phyloP scores from a whole-genome alignment of 2,113 vertebrate genomes.

The Vanacampus margaritifer region DNA sequence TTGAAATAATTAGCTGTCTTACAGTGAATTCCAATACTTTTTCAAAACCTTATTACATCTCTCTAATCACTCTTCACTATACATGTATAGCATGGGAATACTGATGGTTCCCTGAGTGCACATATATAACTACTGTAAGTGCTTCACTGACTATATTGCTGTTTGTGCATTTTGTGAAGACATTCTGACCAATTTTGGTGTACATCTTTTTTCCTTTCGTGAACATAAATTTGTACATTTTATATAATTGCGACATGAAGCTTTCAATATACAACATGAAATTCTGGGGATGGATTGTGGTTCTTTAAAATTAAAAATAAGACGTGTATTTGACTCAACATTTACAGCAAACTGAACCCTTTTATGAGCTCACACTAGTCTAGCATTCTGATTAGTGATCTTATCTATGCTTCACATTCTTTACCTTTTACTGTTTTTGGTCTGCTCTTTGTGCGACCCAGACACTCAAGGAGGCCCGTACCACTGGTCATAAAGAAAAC shows the following conservation, averaged over 20 bases:
- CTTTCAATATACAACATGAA: not conserved
- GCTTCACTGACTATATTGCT: slow-evolving; percentile 34
- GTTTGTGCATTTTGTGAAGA: not conserved
- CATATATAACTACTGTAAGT: slow-evolving; percentile 21
- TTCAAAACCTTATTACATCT: slow-evolving; percentile 37
- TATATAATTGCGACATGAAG: not conserved
- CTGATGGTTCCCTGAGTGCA: slow-evolving; percentile 23
- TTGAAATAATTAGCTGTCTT: slow-evolving; percentile 35
- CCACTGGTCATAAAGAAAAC: no score
- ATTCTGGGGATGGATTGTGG: not conserved
- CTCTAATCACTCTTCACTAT: slow-evolving; percentile 45
- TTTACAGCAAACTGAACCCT: no score
- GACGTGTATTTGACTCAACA: no score
- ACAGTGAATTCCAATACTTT: slow-evolving; percentile 29
- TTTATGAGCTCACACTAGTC: no score
- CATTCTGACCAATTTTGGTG: not conserved
- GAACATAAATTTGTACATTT: not conserved
- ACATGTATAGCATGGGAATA: slow-evolving; percentile 17
- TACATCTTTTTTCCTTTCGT: not conserved
- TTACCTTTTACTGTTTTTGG: no score
- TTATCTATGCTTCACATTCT: no score
- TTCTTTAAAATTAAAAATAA: not conserved
- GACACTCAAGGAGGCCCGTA: no score
- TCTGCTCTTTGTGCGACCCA: no score
- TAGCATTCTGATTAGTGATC: no score